These are phyloP conservation scores for Caradrina kadenii DNA, from an alignment of 2,888 invertebrate species.

Conservation along the genomic window DNA sequence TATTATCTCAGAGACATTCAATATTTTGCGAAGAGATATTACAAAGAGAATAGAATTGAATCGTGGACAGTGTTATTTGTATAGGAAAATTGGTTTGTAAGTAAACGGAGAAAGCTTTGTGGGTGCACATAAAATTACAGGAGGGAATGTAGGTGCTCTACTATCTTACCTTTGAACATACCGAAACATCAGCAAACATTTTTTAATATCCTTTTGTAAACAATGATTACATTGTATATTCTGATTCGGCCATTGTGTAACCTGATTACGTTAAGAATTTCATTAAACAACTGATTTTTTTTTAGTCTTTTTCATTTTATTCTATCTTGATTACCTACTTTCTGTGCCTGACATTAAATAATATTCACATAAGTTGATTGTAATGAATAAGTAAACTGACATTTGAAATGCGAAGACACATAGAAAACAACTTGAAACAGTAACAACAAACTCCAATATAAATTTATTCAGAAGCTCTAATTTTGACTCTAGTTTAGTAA, in stretches of 20 bases:
- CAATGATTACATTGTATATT: conserved; percentile 46
- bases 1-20: conserved; percentile 15
- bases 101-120: neutral
- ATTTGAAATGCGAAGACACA: neutral
- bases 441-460: neutral
- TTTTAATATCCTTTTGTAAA: conserved; percentile 42
- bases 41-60: conserved; percentile 8
- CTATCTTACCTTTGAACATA: neutral
- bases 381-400: neutral
- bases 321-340: conserved; percentile 2
- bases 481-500: conserved; percentile 5
- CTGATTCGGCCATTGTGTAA: conserved; percentile 47
- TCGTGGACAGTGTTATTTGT: conserved; percentile 1
- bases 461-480: conserved; percentile 15
- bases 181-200: conserved; percentile 27
- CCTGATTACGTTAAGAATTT: conserved; percentile 19
- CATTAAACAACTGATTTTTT: conserved; percentile 3
- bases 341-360: conserved; percentile 14
- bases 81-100: neutral
- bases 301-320: conserved; percentile 12
- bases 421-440: conserved; percentile 1
- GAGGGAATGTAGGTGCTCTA: neutral
- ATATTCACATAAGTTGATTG: conserved; percentile 4
- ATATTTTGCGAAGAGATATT: conserved; percentile 18
- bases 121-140: neutral